Percentiles rank a stretch among this genome's conserved stretches.
These are phyloP conservation scores for Garrulus glandarius DNA, from an alignment of 2,797 vertebrate species.

Conservation along the genomic window DNA sequence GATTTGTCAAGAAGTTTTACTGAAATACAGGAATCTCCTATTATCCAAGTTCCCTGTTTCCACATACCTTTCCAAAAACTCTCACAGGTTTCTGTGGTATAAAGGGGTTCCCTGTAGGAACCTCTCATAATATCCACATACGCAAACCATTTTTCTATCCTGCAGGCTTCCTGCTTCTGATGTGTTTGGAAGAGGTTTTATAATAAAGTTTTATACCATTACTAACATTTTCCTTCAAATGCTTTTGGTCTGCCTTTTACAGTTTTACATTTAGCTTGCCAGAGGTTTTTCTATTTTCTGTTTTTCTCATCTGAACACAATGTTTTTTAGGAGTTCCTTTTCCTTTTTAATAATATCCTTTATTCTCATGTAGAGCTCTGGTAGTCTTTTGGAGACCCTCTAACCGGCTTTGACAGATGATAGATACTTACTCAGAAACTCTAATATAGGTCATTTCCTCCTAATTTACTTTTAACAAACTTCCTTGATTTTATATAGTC, in stretches of 20 bases:
- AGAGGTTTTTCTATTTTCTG: conserved; percentile 32
- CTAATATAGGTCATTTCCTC: not conserved
- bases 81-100: not conserved
- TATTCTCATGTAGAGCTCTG: not conserved
- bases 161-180: conserved; percentile 15
- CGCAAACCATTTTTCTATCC: not conserved
- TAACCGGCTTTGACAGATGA: not conserved
- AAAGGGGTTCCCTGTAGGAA: not conserved
- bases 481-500: not conserved
- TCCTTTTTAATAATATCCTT: not conserved
- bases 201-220: not conserved
- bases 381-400: not conserved
- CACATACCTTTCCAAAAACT: not conserved
- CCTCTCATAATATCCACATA: not conserved
- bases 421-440: not conserved
- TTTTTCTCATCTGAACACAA: conserved; percentile 11
- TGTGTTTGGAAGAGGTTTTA: conserved; percentile 22
- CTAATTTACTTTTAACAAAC: conserved; percentile 2
- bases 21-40: not conserved
- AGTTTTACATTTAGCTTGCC: not conserved
- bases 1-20: not conserved
- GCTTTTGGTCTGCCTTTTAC: not conserved
- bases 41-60: not conserved
- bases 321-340: not conserved
- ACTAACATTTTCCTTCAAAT: conserved; percentile 31